These are phyloP conservation scores for Novumbra hubbsi DNA, from an alignment of 2,797 vertebrate genomes.

Conservation along the genomic window DNA sequence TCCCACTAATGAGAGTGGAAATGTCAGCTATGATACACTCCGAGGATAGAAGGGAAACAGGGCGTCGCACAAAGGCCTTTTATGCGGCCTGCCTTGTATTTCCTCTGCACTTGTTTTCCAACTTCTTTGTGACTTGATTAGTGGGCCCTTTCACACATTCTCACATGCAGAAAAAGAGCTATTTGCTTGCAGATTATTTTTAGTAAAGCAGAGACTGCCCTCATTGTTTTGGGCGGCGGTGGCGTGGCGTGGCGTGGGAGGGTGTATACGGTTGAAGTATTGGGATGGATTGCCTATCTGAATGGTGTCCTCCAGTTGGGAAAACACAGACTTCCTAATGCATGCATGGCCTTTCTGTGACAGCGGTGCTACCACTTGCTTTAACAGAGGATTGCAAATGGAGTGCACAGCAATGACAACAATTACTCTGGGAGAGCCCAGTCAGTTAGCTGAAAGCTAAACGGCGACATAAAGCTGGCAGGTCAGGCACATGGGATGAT, in stretches of 20 bases:
- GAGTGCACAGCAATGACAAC: neutral
- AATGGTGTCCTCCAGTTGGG: conserved; percentile 18
- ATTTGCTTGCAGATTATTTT: conserved; percentile 82
- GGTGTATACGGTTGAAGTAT: conserved; percentile 5
- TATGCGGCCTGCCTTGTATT: conserved; percentile 56
- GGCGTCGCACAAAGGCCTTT: conserved; percentile 71
- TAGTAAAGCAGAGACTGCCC: conserved; percentile 66
- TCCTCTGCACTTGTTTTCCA: conserved; percentile 76
- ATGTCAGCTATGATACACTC: conserved; percentile 72
- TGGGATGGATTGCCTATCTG: conserved; percentile 21
- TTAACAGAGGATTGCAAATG: conserved; percentile 4
- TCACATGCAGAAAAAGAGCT: conserved; percentile 70
- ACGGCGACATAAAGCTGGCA: conserved; percentile 5
- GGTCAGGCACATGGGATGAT: neutral
- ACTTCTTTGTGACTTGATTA: conserved; percentile 86
- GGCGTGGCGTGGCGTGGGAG: neutral
- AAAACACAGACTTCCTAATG: conserved; percentile 9
- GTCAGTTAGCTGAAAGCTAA: neutral
- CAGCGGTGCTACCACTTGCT: neutral
- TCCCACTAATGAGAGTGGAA: conserved; percentile 71
- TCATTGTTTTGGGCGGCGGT: conserved; percentile 59
- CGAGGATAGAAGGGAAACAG: conserved; percentile 72
- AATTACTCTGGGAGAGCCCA: neutral
- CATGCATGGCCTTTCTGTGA: neutral
- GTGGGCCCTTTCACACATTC: conserved; percentile 81